phyloP scores from a whole-genome alignment of 2,888 invertebrate genomes.

The Agrochola circellaris region DNA sequence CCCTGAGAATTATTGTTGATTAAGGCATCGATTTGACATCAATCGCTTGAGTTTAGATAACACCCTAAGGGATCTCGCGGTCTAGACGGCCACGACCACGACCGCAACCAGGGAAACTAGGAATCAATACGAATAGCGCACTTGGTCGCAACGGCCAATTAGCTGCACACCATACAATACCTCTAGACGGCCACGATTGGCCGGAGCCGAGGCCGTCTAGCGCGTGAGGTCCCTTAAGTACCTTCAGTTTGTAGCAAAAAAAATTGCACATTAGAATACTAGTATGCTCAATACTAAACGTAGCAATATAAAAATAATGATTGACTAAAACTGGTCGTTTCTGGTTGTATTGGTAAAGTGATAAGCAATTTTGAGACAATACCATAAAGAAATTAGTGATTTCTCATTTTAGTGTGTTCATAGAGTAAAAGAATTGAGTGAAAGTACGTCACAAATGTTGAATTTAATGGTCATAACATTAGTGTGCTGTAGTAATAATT shows the following conservation, averaged over 20 bases:
- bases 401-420: conserved; percentile 47
- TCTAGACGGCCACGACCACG: too few species aligned
- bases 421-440: conserved; percentile 44
- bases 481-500: conserved; percentile 51
- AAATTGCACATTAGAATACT: conserved; percentile 25
- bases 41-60: too few species aligned
- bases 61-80: too few species aligned
- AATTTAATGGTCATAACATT: conserved; percentile 42
- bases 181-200: too few species aligned
- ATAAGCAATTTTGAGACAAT: conserved; percentile 68
- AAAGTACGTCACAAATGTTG: conserved; percentile 56
- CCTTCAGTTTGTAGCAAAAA: conserved; percentile 4
- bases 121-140: too few species aligned
- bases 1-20: too few species aligned
- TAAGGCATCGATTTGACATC: too few species aligned
- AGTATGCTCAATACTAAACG: conserved; percentile 50
- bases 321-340: conserved; percentile 54
- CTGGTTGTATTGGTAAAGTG: conserved; percentile 55
- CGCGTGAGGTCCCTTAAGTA: neutral
- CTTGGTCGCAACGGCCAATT: too few species aligned
- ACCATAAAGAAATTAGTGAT: conserved; percentile 27
- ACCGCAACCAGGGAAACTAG: too few species aligned
- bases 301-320: conserved; percentile 37
- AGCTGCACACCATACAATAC: too few species aligned
- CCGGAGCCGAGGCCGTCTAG: too few species aligned